Evolutionary conservation across 2,113 vertebrate species (phyloP).

Genomic region (Pimephales promelas): DNA sequence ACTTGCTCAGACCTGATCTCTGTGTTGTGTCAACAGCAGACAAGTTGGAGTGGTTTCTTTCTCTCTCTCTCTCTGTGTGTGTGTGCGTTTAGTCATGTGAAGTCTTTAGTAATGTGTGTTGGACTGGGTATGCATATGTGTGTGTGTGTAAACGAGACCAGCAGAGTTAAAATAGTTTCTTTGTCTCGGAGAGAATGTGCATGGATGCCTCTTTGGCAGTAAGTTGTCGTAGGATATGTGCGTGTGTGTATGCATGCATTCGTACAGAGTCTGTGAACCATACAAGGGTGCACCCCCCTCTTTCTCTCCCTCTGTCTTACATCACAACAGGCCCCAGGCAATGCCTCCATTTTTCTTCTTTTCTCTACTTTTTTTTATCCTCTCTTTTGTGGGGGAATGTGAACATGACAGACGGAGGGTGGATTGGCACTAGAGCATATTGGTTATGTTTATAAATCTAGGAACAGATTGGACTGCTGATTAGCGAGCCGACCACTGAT

Average conservation of each 20-base stretch:
- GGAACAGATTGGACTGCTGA: slow-evolving; percentile 36
- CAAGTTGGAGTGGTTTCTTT: slow-evolving; percentile 63
- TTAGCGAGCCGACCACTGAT: slow-evolving; percentile 35
- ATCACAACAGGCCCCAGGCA: slow-evolving; percentile 79
- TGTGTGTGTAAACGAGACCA: slow-evolving; percentile 25
- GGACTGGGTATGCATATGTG: background rate
- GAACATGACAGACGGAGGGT: slow-evolving; percentile 64
- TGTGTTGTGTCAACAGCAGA: slow-evolving; percentile 87
- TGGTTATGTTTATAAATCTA: slow-evolving; percentile 42
- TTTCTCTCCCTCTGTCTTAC: slow-evolving; percentile 70
- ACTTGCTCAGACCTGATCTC: slow-evolving; percentile 87
- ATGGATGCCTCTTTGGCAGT: slow-evolving; percentile 45
- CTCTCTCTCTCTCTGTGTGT: background rate
- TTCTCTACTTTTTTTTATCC: slow-evolving; percentile 68
- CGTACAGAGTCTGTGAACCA: slow-evolving; percentile 62
- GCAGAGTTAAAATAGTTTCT: slow-evolving; percentile 24
- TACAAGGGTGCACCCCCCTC: slow-evolving; percentile 69
- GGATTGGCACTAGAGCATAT: slow-evolving; percentile 52
- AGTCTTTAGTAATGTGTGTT: background rate
- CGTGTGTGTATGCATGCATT: slow-evolving; percentile 50
- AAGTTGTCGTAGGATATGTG: slow-evolving; percentile 37
- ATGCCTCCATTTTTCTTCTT: slow-evolving; percentile 76
- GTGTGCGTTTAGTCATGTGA: slow-evolving; percentile 19
- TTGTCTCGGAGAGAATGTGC: slow-evolving; percentile 42
- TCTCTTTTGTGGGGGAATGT: slow-evolving; percentile 65